These are phyloP conservation scores for Betta splendens DNA, from an alignment of 2,797 vertebrate species.

Conservation along the genomic window DNA sequence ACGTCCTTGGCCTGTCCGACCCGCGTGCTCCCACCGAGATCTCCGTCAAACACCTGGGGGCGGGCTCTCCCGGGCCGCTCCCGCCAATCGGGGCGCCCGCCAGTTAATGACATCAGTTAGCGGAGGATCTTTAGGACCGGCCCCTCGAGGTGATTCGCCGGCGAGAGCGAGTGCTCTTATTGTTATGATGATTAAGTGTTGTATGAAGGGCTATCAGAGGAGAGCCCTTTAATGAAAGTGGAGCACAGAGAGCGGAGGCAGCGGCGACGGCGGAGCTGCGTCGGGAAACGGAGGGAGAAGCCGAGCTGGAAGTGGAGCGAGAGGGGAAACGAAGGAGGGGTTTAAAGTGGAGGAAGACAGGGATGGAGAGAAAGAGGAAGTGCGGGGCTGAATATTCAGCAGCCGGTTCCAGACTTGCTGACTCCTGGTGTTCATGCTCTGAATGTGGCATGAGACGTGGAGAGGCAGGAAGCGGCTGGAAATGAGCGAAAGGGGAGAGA, in stretches of 20 bases:
- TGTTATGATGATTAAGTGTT: conserved; percentile 82
- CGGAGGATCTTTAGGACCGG: conserved; percentile 61
- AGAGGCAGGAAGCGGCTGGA: conserved; percentile 38
- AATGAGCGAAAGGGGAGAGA: conserved; percentile 33
- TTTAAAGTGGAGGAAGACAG: conserved; percentile 57
- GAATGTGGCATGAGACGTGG: conserved; percentile 68
- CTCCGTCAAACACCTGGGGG: conserved; percentile 61
- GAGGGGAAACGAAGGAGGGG: conserved; percentile 18
- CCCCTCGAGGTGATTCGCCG: conserved; percentile 73
- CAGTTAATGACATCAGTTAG: conserved; percentile 76
- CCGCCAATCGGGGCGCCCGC: conserved; percentile 58
- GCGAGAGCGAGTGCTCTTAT: conserved; percentile 71
- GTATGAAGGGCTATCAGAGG: conserved; percentile 81
- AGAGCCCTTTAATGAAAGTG: conserved; percentile 80
- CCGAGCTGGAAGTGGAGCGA: conserved; percentile 20
- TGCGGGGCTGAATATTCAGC: conserved; percentile 74
- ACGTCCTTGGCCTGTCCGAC: conserved; percentile 74
- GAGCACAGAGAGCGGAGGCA: conserved; percentile 63
- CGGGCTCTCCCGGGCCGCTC: conserved; percentile 33
- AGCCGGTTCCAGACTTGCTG: conserved; percentile 80
- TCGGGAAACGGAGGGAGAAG: conserved; percentile 14
- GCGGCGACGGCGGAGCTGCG: conserved; percentile 28
- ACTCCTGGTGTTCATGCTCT: conserved; percentile 75
- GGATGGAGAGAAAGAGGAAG: conserved; percentile 44
- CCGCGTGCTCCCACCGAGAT: conserved; percentile 60